Percentiles rank a stretch among this genome's conserved stretches.
phyloP scores from a whole-genome alignment of 2,797 vertebrate genomes.

The Iguana delicatissima region DNA sequence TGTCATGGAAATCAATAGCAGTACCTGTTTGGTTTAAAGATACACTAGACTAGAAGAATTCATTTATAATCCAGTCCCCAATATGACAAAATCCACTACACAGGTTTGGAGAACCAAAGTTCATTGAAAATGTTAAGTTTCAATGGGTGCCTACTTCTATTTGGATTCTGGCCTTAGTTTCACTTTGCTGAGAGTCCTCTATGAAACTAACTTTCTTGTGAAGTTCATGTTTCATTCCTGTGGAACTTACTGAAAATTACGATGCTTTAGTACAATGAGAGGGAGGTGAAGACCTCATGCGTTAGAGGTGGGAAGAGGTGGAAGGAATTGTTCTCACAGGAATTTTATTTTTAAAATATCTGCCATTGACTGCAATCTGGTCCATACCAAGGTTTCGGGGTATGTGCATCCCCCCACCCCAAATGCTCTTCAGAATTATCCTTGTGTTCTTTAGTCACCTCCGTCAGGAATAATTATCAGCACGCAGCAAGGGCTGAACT shows the following conservation, averaged over 20 bases:
- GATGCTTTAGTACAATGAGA: conserved; percentile 74
- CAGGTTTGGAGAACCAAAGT: not conserved
- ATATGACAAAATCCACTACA: conserved; percentile 3
- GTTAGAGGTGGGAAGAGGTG: conserved; percentile 72
- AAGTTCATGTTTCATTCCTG: conserved; percentile 72
- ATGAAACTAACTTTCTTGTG: conserved; percentile 72
- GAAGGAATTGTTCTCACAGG: conserved; percentile 75
- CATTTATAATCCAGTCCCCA: conserved; percentile 48
- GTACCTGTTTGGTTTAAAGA: not conserved
- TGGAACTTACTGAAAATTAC: conserved; percentile 73
- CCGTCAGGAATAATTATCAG: conserved; percentile 78
- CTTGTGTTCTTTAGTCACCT: conserved; percentile 75
- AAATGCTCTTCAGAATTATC: conserved; percentile 76
- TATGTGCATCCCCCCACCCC: conserved; percentile 23
- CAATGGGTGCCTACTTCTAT: not conserved
- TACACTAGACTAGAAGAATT: conserved; percentile 49
- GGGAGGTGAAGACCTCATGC: conserved; percentile 68
- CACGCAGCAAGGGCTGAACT: conserved; percentile 75
- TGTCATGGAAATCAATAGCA: not conserved
- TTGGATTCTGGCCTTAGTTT: conserved; percentile 30
- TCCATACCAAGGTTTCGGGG: conserved; percentile 71
- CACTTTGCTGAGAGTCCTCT: conserved; percentile 69
- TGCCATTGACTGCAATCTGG: conserved; percentile 77
- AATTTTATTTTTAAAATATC: conserved; percentile 79
- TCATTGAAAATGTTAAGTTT: not conserved